Conservation (phyloP, 1,140 invertebrate species). For the Glossosoma conforme region DNA sequence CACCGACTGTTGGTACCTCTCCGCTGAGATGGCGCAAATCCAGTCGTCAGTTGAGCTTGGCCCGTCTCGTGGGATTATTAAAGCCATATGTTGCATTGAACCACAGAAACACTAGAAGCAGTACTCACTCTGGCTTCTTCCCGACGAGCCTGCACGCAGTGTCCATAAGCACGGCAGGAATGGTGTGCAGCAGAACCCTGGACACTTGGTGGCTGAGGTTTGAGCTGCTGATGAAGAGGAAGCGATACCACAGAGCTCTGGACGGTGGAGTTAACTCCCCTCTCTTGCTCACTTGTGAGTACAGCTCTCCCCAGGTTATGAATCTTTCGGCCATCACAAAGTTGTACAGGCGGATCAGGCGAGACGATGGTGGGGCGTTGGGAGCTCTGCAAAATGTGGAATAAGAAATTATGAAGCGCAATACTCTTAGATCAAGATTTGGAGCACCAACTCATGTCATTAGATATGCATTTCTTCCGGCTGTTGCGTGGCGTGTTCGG, state of each 20-base stretch:
- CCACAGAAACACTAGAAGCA: background rate
- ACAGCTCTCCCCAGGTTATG: conserved; percentile 44
- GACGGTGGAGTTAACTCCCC: conserved; percentile 41
- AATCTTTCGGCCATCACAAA: conserved; percentile 43
- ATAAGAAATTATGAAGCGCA: no score
- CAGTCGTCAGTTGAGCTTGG: no score
- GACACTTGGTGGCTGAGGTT: conserved; percentile 46
- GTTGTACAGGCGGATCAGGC: conserved; percentile 44
- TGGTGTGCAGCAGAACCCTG: conserved; percentile 46
- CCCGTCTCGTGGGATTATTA: no score
- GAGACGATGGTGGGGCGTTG: background rate
- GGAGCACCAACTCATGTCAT: no score
- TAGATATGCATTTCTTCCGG: no score
- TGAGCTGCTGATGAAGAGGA: conserved; percentile 49
- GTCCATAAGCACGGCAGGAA: conserved; percentile 54
- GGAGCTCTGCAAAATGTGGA: no score
- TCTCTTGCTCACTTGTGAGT: conserved; percentile 38
- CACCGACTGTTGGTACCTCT: no score
- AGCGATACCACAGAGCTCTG: conserved; percentile 53
- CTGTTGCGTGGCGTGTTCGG: no score
- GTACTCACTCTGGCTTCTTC: conserved; percentile 47
- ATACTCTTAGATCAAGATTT: no score
- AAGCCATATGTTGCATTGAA: no score
- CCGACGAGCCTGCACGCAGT: conserved; percentile 39
- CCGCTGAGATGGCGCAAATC: no score